phyloP scores from a whole-genome alignment of 2,888 invertebrate species.

The Yponomeuta sedellus region DNA sequence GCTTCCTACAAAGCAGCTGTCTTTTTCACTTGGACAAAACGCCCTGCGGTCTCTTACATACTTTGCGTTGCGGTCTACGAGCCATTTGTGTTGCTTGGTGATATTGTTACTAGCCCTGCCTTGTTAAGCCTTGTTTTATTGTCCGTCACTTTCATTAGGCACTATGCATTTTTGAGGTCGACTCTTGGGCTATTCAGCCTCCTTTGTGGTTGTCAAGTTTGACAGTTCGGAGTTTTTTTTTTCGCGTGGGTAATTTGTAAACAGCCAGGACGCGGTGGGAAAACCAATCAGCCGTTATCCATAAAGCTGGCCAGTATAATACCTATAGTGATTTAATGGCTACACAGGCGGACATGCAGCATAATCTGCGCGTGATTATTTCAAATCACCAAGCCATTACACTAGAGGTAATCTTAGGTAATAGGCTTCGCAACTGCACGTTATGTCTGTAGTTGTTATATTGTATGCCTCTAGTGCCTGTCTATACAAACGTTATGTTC shows the following conservation, averaged over 20 bases:
- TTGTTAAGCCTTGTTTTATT: slow-evolving; percentile 56
- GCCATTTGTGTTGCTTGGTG: slow-evolving; percentile 14
- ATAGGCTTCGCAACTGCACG: slow-evolving; percentile 41
- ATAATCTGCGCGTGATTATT: slow-evolving; percentile 69
- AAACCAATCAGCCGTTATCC: not conserved
- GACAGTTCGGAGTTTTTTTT: not conserved
- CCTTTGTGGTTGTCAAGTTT: not conserved
- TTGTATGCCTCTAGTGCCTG: slow-evolving; percentile 17
- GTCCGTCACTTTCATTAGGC: slow-evolving; percentile 28
- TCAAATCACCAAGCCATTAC: slow-evolving; percentile 70
- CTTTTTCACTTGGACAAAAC: slow-evolving; percentile 34
- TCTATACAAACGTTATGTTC: slow-evolving; percentile 6
- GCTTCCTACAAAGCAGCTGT: slow-evolving; percentile 21
- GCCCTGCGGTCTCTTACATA: slow-evolving; percentile 20
- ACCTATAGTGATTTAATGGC: slow-evolving; percentile 58
- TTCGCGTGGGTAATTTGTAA: not conserved
- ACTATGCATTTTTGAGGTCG: slow-evolving; percentile 7
- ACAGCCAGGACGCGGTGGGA: not conserved
- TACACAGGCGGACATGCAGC: slow-evolving; percentile 40
- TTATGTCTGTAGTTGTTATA: slow-evolving; percentile 33
- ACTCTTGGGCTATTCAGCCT: not conserved
- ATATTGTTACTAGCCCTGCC: slow-evolving; percentile 34
- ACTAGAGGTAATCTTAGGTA: slow-evolving; percentile 68
- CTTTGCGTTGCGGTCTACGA: slow-evolving; percentile 12
- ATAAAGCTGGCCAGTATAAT: slow-evolving; percentile 15